Conservation (phyloP, 2,888 invertebrate genomes). For the Argyra leucocephala region DNA sequence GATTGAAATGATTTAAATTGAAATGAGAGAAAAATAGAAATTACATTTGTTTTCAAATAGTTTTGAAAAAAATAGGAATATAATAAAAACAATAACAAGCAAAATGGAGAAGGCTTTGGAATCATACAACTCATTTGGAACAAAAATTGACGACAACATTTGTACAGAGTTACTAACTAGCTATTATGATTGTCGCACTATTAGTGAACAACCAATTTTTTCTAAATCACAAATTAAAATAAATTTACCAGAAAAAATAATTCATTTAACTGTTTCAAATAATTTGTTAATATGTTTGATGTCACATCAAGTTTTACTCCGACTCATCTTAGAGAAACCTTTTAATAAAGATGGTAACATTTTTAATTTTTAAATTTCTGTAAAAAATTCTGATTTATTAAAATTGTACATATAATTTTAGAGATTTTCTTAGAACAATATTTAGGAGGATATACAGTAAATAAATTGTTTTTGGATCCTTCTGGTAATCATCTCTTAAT, state of each 20-base stretch:
- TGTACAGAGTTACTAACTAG: slow-evolving; percentile 41
- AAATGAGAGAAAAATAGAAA: too few relatives aligned
- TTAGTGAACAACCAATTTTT: slow-evolving; percentile 76
- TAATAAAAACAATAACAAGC: too few relatives aligned
- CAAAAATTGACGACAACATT: background rate
- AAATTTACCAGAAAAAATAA: slow-evolving; percentile 67
- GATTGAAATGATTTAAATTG: too few relatives aligned
- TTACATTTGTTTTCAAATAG: too few relatives aligned
- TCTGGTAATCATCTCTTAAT: slow-evolving; percentile 78
- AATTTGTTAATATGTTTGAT: slow-evolving; percentile 76
- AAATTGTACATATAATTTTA: slow-evolving; percentile 19
- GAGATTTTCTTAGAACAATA: slow-evolving; percentile 40
- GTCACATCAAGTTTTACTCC: slow-evolving; percentile 68
- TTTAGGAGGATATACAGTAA: slow-evolving; percentile 35
- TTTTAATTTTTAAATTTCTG: background rate
- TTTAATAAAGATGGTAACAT: slow-evolving; percentile 64
- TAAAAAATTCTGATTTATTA: background rate
- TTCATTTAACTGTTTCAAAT: slow-evolving; percentile 70
- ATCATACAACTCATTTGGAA: background rate
- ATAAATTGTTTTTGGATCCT: slow-evolving; percentile 57
- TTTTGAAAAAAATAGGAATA: too few relatives aligned
- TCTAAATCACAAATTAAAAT: slow-evolving; percentile 73
- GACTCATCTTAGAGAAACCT: slow-evolving; percentile 71
- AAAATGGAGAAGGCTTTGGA: background rate
- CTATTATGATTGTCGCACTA: slow-evolving; percentile 49